A percentile compares a stretch with the other conserved stretches of the same genome.
Conservation (phyloP, 2,113 vertebrate species). For the Zapornia atra region DNA sequence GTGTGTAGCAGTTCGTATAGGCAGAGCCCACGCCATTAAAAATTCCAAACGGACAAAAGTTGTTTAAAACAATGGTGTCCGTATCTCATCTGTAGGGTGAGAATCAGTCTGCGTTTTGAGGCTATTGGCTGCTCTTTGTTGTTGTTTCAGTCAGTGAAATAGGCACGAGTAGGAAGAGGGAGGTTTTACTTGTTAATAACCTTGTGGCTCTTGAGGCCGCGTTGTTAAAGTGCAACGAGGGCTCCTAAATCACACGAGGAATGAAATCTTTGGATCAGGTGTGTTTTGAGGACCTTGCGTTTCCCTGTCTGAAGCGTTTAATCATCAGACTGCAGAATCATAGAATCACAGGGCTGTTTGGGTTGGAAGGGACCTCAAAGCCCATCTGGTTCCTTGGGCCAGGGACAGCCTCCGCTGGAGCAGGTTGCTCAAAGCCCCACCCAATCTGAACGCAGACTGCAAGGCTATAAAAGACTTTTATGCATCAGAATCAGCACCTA, state of each 20-base stretch:
- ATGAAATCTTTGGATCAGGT: not conserved
- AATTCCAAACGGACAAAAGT: not conserved
- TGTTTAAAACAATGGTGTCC: fast-evolving
- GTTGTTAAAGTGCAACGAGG: not conserved
- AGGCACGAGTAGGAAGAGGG: not conserved
- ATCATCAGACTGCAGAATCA: too few relatives aligned
- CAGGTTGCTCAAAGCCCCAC: too few relatives aligned
- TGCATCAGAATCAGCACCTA: not conserved
- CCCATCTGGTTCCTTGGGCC: too few relatives aligned
- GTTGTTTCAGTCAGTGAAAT: not conserved
- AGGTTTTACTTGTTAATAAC: not conserved
- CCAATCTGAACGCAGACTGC: not conserved
- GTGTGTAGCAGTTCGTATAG: not conserved
- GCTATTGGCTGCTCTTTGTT: not conserved
- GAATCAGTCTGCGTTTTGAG: not conserved
- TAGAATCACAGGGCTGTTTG: too few relatives aligned
- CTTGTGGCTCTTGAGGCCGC: not conserved
- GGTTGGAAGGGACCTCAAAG: too few relatives aligned
- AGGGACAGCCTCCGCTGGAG: too few relatives aligned
- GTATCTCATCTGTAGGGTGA: not conserved
- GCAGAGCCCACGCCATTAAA: not conserved
- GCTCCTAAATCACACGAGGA: fast-evolving
- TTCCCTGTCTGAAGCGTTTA: not conserved
- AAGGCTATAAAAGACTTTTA: not conserved
- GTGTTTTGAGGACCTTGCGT: not conserved